phyloP scores from a whole-genome alignment of 1,140 invertebrate genomes.

The Phortica variegata region DNA sequence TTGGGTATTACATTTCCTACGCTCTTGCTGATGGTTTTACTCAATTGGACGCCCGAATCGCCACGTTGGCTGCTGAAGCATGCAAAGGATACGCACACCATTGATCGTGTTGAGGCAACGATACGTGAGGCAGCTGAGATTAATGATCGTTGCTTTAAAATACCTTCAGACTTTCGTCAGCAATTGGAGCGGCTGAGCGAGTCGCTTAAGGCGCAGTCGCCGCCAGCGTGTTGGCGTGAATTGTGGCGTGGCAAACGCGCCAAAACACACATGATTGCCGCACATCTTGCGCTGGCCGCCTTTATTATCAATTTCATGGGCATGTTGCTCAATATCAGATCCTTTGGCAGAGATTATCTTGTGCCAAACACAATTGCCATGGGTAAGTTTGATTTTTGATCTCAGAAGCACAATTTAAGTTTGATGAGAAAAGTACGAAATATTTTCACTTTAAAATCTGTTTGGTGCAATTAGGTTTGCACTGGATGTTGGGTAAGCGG shows the following conservation, averaged over 20 bases:
- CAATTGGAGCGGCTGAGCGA: constrained; percentile 43
- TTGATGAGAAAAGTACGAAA: background rate
- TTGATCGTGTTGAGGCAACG: constrained; percentile 42
- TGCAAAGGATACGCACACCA: constrained; percentile 33
- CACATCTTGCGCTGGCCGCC: constrained; percentile 47
- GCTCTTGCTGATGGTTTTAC: constrained; percentile 47
- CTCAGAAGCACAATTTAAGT: background rate
- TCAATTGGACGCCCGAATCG: constrained; percentile 57
- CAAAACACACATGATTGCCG: constrained; percentile 44
- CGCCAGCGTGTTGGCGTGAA: constrained; percentile 37
- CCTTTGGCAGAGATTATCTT: constrained; percentile 54
- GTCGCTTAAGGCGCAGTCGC: constrained; percentile 29
- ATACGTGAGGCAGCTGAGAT: constrained; percentile 46
- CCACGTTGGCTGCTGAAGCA: constrained; percentile 55
- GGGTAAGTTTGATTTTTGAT: constrained; percentile 40
- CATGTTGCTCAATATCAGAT: constrained; percentile 56
- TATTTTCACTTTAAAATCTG: background rate
- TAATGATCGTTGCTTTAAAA: constrained; percentile 49
- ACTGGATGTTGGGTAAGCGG: too few relatives aligned
- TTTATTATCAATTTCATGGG: constrained; percentile 58
- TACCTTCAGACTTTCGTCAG: constrained; percentile 45
- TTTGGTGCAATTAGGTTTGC: too few relatives aligned
- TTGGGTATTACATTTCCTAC: constrained; percentile 57
- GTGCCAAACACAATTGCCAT: constrained; percentile 56
- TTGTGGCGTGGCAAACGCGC: constrained; percentile 46